Evolutionary conservation across 2,888 invertebrate species (phyloP).

Genomic region (Torymus texanus): DNA sequence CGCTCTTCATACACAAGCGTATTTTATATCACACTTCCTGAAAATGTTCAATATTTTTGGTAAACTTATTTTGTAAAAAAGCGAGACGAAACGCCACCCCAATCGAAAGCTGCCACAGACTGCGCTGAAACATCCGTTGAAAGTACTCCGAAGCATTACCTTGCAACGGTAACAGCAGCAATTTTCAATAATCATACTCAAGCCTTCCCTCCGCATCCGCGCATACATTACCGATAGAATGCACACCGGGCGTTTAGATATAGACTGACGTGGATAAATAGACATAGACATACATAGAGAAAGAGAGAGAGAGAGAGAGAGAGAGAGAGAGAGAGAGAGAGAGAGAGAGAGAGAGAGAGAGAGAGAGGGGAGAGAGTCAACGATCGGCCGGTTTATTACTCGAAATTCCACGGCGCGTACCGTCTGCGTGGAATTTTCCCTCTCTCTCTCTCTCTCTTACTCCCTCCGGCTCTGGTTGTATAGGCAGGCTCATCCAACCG

Average conservation of each 20-base stretch:
- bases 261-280: neutral
- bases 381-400: conserved; percentile 35
- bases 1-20: no score
- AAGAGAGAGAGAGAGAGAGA: neutral
- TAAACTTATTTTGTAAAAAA: no score
- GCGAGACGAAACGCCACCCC: no score
- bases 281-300: neutral
- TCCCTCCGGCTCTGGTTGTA: neutral
- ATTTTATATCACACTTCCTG: no score
- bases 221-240: conserved; percentile 46
- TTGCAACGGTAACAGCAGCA: neutral
- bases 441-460: conserved; percentile 6
- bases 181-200: conserved; percentile 13
- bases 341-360: neutral
- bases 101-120: no score
- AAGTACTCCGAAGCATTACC: no score
- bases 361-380: conserved; percentile 9
- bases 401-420: conserved; percentile 26
- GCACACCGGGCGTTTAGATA: conserved; percentile 2
- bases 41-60: no score
- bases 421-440: conserved; percentile 41
- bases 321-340: neutral
- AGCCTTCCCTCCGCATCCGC: conserved; percentile 15
- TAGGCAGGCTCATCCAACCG: no score
- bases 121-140: no score